Evolutionary conservation across 2,888 invertebrate species (phyloP), one percentile per base, ranked within the genome.

Genomic region (Prosopocoilus inquinatus): DNA sequence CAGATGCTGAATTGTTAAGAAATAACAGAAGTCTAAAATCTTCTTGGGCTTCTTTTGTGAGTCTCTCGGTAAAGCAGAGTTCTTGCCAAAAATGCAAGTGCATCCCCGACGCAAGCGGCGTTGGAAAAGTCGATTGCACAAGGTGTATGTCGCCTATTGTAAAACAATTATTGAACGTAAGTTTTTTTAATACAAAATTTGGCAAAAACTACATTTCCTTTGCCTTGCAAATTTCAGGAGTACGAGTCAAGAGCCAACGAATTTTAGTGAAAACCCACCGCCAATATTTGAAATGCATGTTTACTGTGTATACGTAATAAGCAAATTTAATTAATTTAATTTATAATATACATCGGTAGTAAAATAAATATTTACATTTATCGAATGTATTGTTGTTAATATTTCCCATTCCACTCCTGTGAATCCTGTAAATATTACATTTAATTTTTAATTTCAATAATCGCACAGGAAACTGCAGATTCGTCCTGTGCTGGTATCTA

Each of bases 81-180:
- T 65, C 66, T 32, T 66, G 66, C 39, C 66, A 66, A 53, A 59
- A 59, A 44, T 66, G 66, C 48, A 62, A 60, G 50, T 66, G 66
- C 54, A 47, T 62, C 44, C 35, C 53, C 20, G 59, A 62, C 43
- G 13, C 44, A 13, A 60, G 61, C 50, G 63, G 63, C 13, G 59
- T 59, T 16, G 63, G 64, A 8, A 57, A 59, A 55, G 57, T 64
- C 9, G 62, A 63, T 47, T 66, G 66, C 41, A 52, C 49, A n/a
- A 46, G 65, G 44, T 66, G 66, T 46, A 60, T 66, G 52, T 56
- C 64, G 33, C 66, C 65, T 32, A 60, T 62, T 12, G 64, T 65
- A 16, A 65, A 64, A 55, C 64, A 64, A 53, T 62, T 66, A 51
- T 49, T 66, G 20, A 64, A 63, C 50, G 66, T 66, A 58, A 55